These are phyloP conservation scores for Drosophila simulans DNA, from an alignment of 1,140 invertebrate genomes.

Conservation along the genomic window DNA sequence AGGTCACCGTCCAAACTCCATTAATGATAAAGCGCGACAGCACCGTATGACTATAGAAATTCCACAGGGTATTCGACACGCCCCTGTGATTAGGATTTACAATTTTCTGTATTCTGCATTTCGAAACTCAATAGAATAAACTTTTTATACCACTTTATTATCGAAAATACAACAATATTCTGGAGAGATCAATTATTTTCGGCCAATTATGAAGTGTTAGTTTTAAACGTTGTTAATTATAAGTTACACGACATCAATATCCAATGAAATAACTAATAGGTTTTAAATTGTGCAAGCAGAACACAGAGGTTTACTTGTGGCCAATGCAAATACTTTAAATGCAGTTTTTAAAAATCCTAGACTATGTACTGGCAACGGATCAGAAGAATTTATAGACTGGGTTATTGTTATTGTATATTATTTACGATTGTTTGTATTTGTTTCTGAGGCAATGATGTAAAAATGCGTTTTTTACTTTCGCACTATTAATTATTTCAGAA, in stretches of 20 bases:
- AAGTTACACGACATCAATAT: conserved; percentile 38
- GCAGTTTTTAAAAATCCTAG: conserved; percentile 27
- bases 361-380: conserved; percentile 24
- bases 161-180: conserved; percentile 36
- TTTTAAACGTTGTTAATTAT: conserved; percentile 45
- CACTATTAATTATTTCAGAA: neutral
- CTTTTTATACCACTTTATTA: conserved; percentile 59
- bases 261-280: conserved; percentile 32
- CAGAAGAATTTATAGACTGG: conserved; percentile 38
- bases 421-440: neutral
- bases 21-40: conserved; percentile 86
- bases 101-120: conserved; percentile 55
- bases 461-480: conserved; percentile 4
- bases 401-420: conserved; percentile 15
- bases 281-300: conserved; percentile 25
- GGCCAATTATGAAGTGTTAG: conserved; percentile 35
- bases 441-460: conserved; percentile 4
- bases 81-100: conserved; percentile 72
- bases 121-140: conserved; percentile 55
- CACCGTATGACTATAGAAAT: conserved; percentile 86
- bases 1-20: conserved; percentile 85
- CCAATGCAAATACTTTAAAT: conserved; percentile 29
- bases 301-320: conserved; percentile 14
- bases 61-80: conserved; percentile 71
- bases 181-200: conserved; percentile 47